Percentiles rank a stretch among this genome's conserved stretches.
Conservation (phyloP, 2,888 invertebrate genomes). For the Ramazzottius varieornatus region DNA sequence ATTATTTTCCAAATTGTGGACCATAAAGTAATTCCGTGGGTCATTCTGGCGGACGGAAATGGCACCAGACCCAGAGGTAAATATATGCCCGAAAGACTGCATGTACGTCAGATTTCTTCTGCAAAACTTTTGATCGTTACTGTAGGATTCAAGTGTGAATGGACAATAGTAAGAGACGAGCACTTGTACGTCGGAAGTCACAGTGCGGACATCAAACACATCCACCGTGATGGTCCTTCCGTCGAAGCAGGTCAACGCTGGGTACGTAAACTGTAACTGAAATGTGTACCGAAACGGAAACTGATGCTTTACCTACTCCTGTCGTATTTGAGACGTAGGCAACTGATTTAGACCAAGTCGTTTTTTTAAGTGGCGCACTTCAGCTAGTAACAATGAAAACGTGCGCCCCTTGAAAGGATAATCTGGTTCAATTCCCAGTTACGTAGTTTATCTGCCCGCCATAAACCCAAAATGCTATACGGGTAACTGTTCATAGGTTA, state of each 20-base stretch:
- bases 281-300: no score
- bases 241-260: neutral
- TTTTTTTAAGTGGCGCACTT: no score
- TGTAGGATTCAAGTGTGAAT: neutral
- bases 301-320: no score
- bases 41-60: slow-evolving; percentile 1
- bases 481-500: neutral
- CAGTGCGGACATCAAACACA: neutral
- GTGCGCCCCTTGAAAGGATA: no score
- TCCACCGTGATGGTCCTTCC: neutral
- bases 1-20: neutral
- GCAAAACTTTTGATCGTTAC: neutral
- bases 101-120: no score
- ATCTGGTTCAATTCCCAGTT: no score
- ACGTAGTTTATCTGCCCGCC: no score
- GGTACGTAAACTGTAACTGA: neutral
- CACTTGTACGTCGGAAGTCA: neutral
- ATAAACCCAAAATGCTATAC: neutral
- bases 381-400: no score
- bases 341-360: no score
- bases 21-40: neutral
- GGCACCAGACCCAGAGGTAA: neutral
- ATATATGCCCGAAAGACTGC: no score
- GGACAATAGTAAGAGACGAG: neutral
- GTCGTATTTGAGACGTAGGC: no score